Evolutionary conservation across 1,140 invertebrate species (phyloP), one percentile per base, ranked within the genome.

Genomic region (Sminthurides bifidus): DNA sequence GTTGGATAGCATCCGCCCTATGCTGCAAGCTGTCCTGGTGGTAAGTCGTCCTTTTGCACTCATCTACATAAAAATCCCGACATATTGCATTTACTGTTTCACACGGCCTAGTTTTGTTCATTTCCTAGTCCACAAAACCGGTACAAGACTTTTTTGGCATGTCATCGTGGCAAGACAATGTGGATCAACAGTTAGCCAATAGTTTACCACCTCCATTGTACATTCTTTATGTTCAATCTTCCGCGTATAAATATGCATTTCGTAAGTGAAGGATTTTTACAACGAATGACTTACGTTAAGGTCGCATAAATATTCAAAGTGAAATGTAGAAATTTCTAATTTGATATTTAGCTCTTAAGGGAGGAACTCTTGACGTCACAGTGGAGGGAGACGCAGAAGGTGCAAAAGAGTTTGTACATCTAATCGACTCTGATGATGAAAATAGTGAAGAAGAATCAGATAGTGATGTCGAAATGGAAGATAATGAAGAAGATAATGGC

Each of bases 121-220:
- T 29, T 17, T 52, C 66, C 33, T 62, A 85, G 77, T 78, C 87
- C 0, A 88, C 89, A 10, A 85, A 89, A 71, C 91, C 92, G 4
- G 73, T 95, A 15, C 87, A 94, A 71, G 87, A 92, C 67, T 84
- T 90, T 65, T 75, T 95, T 17, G 82, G 84, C 37, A 74, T 93
- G 31, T 40, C 45, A 17, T 43, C 51, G 10, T 40, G 46, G 21
- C 19, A 31, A 15, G 54, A 54, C 41, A 52, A 38, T 54, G 78
- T 81, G n/a, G 75, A 87, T 43, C 83, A 87, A 68, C 80, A 84
- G 66, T 80, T 81, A 49, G 87, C 89, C 14, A 73, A 78, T 35
- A 77, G 87, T 58, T 73, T 96, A 5, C 84, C 90, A 5, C 74
- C 81, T 51, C 82, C 89, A 4, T 72, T 97, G 0, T 96, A 92